Conservation (phyloP, 1,140 invertebrate genomes). For the Brachionus angularis region DNA sequence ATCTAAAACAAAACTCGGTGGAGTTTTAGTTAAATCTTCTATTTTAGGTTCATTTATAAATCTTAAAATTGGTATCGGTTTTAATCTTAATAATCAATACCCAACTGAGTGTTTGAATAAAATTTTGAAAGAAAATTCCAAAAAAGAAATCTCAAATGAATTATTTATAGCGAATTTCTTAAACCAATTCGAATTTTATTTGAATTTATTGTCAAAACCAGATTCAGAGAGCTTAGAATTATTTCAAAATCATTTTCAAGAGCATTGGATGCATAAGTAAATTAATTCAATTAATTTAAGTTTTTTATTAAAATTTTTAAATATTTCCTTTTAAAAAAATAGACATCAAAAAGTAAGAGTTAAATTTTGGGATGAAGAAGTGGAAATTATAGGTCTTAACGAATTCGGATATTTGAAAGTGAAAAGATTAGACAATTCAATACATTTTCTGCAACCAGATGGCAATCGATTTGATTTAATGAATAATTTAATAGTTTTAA, state of each 20-base stretch:
- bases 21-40: slow-evolving; percentile 19
- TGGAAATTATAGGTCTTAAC: slow-evolving; percentile 20
- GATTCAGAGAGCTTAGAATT: neutral
- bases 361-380: slow-evolving; percentile 29
- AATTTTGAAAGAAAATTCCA: neutral
- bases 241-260: slow-evolving; percentile 4
- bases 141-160: neutral
- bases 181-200: slow-evolving; percentile 10
- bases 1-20: slow-evolving; percentile 3
- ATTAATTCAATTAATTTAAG: neutral
- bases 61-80: slow-evolving; percentile 21
- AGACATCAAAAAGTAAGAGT: slow-evolving; percentile 17
- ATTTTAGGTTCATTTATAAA: neutral
- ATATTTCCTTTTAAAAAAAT: too few species aligned
- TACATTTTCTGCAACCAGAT: slow-evolving; percentile 20
- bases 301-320: too few species aligned
- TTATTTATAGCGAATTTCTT: slow-evolving; percentile 2
- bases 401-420: slow-evolving; percentile 31
- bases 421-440: neutral
- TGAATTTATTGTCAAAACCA: slow-evolving; percentile 16
- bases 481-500: slow-evolving; percentile 35
- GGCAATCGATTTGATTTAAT: slow-evolving; percentile 37
- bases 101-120: slow-evolving; percentile 17
- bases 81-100: slow-evolving; percentile 28
- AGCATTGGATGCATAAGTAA: slow-evolving; percentile 40